These are phyloP conservation scores for Lepidonotus clava DNA, from an alignment of 2,888 invertebrate genomes.

Conservation along the genomic window DNA sequence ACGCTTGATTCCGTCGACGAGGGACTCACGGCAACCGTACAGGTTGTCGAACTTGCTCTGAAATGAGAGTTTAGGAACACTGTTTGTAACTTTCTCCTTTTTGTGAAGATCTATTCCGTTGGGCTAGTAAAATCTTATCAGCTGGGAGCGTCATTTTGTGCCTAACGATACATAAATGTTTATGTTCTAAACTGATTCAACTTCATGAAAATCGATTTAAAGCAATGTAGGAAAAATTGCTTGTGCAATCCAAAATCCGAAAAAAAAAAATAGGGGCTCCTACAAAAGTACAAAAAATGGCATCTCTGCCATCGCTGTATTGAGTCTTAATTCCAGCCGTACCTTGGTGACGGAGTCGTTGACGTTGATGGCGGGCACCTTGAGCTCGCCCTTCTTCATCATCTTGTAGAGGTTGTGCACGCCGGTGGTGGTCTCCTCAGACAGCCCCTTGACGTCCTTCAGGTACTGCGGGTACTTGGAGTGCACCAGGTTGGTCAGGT, in stretches of 20 bases:
- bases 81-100: no score
- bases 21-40: conserved; percentile 98
- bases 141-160: no score
- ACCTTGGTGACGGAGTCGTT: conserved; percentile 99
- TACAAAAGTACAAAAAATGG: neutral
- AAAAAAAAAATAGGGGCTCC: neutral
- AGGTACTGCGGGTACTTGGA: conserved; percentile 87
- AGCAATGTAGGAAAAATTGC: no score
- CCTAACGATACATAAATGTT: no score
- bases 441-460: conserved; percentile 85
- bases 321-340: neutral
- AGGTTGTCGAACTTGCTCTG: conserved; percentile 99
- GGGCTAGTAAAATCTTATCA: no score
- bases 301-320: neutral
- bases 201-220: no score
- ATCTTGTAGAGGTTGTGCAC: conserved; percentile 99
- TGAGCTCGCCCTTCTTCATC: conserved; percentile 91
- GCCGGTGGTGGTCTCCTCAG: conserved; percentile 99
- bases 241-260: neutral
- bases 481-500: conserved; percentile 97
- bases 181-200: no score
- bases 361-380: conserved; percentile 98
- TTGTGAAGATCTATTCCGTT: no score
- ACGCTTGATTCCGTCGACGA: conserved; percentile 98
- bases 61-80: conserved; percentile 46